Evolutionary conservation across 2,113 vertebrate species (phyloP).

Genomic region (Lonchura striata): DNA sequence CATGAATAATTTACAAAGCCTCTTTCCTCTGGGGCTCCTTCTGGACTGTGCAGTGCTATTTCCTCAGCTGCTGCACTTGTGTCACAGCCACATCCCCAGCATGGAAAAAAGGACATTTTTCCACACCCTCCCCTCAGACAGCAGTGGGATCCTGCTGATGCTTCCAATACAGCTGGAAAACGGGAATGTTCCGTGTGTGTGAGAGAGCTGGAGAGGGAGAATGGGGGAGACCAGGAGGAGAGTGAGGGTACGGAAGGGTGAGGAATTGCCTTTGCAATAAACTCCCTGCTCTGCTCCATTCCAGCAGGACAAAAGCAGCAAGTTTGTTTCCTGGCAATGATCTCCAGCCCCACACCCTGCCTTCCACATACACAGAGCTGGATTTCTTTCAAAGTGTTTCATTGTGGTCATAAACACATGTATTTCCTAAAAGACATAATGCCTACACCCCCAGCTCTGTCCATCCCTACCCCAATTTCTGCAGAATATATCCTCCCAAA

Average conservation of each 20-base stretch:
- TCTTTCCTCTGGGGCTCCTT: neutral
- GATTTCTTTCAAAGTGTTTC: neutral
- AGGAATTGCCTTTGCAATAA: neutral
- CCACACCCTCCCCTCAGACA: neutral
- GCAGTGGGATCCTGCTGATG: neutral
- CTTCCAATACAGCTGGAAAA: neutral
- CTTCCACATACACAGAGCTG: neutral
- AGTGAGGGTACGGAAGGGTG: neutral
- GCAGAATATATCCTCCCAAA: neutral
- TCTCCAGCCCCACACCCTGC: neutral
- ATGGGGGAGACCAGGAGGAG: neutral
- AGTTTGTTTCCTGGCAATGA: neutral
- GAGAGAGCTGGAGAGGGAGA: neutral
- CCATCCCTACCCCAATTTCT: neutral
- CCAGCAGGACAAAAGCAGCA: neutral
- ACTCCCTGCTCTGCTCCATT: neutral
- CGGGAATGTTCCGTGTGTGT: rapidly evolving
- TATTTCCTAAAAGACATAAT: neutral
- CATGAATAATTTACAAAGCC: constrained; percentile 53
- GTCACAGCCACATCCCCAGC: neutral
- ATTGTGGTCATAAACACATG: rapidly evolving
- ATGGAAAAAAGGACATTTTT: neutral
- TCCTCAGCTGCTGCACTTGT: constrained; percentile 5
- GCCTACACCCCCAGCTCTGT: neutral
- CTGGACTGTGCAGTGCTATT: neutral